Conservation (phyloP, 1,140 invertebrate genomes). For the Sinella curviseta region DNA sequence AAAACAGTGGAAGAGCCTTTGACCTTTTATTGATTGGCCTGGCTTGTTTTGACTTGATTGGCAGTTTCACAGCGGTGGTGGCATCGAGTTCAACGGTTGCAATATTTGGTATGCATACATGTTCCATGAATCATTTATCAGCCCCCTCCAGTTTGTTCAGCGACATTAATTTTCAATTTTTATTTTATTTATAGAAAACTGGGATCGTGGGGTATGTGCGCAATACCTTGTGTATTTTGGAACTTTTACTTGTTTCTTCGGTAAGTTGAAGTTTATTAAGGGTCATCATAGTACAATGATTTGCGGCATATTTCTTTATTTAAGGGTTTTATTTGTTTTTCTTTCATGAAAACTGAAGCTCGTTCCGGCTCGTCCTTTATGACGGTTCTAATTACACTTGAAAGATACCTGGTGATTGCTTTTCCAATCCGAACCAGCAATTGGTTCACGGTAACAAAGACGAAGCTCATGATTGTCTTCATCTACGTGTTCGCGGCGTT, state of each 20-base stretch:
- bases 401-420: not conserved
- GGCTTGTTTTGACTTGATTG: conserved; percentile 15
- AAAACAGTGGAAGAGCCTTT: conserved; percentile 15
- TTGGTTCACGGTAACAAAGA: not conserved
- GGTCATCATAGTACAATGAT: too few species aligned
- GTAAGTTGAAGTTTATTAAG: not conserved
- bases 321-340: not conserved
- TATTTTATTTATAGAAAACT: conserved; percentile 10
- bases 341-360: not conserved
- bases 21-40: not conserved
- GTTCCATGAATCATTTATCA: not conserved
- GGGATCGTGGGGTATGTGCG: not conserved
- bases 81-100: not conserved
- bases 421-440: not conserved
- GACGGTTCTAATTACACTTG: not conserved
- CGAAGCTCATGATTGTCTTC: not conserved
- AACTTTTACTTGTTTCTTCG: conserved; percentile 2
- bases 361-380: conserved; percentile 12
- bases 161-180: not conserved
- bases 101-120: not conserved
- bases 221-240: not conserved
- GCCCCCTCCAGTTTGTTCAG: not conserved
- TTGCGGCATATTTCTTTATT: not conserved
- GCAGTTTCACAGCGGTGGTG: not conserved
- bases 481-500: not conserved